Percentiles rank a stretch among this genome's conserved stretches.
phyloP scores from a whole-genome alignment of 2,888 invertebrate genomes.

The Lypha dubia region DNA sequence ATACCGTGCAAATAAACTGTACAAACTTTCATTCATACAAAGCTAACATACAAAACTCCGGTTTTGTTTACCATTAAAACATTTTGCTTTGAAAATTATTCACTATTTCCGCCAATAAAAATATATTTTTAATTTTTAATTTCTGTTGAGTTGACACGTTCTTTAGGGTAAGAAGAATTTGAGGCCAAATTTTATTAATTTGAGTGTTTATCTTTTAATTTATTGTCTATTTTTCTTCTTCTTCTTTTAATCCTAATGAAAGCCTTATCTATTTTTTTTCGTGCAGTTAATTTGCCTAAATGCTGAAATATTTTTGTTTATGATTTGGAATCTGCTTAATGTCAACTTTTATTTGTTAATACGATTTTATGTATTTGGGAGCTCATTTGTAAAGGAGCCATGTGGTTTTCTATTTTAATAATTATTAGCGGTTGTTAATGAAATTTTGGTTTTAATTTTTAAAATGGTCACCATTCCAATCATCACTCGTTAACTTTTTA shows the following conservation, averaged over 20 bases:
- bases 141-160: conserved; percentile 42
- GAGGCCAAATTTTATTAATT: conserved; percentile 23
- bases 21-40: neutral
- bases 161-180: conserved; percentile 11
- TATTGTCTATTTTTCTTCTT: conserved; percentile 23
- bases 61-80: neutral
- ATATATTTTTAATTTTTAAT: neutral
- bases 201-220: conserved; percentile 56
- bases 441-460: conserved; percentile 39
- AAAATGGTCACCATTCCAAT: conserved; percentile 24
- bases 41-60: no score
- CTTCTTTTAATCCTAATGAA: conserved; percentile 7
- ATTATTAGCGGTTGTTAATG: conserved; percentile 39
- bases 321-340: conserved; percentile 40
- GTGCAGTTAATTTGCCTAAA: conserved; percentile 44
- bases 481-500: conserved; percentile 5
- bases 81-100: neutral
- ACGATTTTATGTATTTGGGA: conserved; percentile 42
- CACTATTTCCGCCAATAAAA: neutral
- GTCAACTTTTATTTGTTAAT: conserved; percentile 17
- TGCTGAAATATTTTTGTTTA: conserved; percentile 17
- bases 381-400: conserved; percentile 34
- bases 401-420: conserved; percentile 39
- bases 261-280: neutral
- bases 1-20: no score